Evolutionary conservation across 2,113 vertebrate species (phyloP).

Genomic region (Labeo rohita): DNA sequence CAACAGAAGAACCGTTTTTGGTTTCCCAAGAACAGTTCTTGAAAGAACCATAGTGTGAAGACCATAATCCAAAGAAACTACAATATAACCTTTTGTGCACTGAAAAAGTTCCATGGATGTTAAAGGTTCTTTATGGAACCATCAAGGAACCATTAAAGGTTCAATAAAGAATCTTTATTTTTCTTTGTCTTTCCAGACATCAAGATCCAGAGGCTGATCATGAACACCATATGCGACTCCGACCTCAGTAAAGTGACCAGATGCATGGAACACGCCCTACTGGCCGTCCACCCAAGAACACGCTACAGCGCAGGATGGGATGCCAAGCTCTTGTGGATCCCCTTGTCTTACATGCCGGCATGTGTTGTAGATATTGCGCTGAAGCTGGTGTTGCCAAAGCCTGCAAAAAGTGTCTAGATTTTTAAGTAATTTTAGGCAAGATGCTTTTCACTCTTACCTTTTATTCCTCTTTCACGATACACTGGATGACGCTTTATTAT

Average conservation of each 20-base stretch:
- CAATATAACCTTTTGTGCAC: background rate
- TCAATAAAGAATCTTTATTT: background rate
- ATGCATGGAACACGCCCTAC: slow-evolving; percentile 89
- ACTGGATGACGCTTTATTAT: background rate
- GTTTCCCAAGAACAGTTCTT: background rate
- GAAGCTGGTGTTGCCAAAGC: slow-evolving; percentile 83
- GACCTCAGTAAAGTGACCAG: slow-evolving; percentile 88
- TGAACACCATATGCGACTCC: slow-evolving; percentile 83
- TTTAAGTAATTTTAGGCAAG: background rate
- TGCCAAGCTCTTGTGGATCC: slow-evolving; percentile 92
- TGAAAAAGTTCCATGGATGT: background rate
- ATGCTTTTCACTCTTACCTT: background rate
- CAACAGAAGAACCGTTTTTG: background rate
- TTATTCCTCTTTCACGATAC: background rate
- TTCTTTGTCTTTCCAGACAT: slow-evolving; percentile 74
- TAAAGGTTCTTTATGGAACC: no score
- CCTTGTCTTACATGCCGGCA: slow-evolving; percentile 89
- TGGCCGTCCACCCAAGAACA: slow-evolving; percentile 81
- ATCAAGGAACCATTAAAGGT: no score
- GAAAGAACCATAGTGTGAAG: background rate
- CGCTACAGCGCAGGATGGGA: slow-evolving; percentile 95
- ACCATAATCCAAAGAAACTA: background rate
- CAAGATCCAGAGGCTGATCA: slow-evolving; percentile 80
- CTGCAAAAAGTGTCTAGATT: slow-evolving; percentile 73
- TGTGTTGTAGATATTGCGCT: slow-evolving; percentile 82